Base-by-base conservation (phyloP, 2,113 vertebrate species). In the Chaetodon auriga region DNA sequence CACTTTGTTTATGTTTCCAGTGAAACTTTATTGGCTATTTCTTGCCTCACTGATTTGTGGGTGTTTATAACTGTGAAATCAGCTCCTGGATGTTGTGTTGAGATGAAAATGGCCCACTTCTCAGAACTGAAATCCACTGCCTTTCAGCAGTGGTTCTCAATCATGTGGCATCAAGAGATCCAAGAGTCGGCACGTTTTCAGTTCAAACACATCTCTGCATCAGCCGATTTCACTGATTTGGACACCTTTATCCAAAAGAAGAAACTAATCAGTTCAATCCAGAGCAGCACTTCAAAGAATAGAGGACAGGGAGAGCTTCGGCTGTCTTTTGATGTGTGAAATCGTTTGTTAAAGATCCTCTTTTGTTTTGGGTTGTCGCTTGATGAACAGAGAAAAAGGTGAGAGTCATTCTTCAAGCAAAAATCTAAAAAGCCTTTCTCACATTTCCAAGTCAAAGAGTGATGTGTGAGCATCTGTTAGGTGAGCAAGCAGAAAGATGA, bases 231-330 rank as follows among this genome's bases (percentile, higher is more conserved):
- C 6, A n/a, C 45, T 61, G 62, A 87, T 87, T 70, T 23, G 63
- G 6, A 23, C 75, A 62, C 11, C 15, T 64, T 76, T 7, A 41
- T 62, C 74, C 15, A 57, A 69, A 45, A 21, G 72, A 41, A 19
- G 66, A 69, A 78, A 36, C 36, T 16, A 82, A 89, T 87, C 87
- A 64, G 72, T 71, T 25, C 62, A 82, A 86, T 84, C 80, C 62
- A 3, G 16, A 81, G 73, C 63, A 14, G 71, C 43, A 6, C 11
- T 48, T 45, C 9, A 5, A 68, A 45, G 63, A 74, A 75, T 1
- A 30, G 75, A 53, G 9, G n/a, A 25, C 58, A 30, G 1, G 19
- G n/a, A 60, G 57, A 7, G 62, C 53, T 51, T n/a, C 4, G 9
- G 16, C n/a, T 36, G 41, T 57, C 55, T 65, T 51, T n/a, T 78